Evolutionary conservation across 2,797 vertebrate genomes (phyloP).

Genomic region (Gobionotothen gibberifrons): DNA sequence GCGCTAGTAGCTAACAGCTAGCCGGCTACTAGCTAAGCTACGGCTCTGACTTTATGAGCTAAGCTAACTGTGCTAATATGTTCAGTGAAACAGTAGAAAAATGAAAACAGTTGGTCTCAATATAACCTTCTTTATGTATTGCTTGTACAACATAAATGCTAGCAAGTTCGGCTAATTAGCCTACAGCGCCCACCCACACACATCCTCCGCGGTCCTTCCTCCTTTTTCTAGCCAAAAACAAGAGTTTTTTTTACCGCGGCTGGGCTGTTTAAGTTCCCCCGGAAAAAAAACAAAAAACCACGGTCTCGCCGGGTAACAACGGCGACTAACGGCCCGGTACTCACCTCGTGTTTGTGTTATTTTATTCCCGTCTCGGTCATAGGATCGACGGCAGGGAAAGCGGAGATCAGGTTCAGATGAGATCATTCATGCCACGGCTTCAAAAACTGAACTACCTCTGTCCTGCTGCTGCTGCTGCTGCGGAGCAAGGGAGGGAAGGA

Average conservation of each 20-base stretch:
- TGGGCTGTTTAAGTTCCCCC: conserved; percentile 48
- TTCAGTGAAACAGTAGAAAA: conserved; percentile 9
- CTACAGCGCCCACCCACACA: conserved; percentile 66
- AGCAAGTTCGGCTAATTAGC: conserved; percentile 61
- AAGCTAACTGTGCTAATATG: conserved; percentile 33
- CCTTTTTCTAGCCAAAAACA: conserved; percentile 70
- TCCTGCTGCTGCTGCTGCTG: conserved; percentile 65
- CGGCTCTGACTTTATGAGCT: conserved; percentile 24
- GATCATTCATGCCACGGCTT: conserved; percentile 87
- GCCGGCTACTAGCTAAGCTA: conserved; percentile 47
- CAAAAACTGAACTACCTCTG: conserved; percentile 76
- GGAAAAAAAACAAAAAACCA: conserved; percentile 34
- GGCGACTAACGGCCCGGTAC: conserved; percentile 23
- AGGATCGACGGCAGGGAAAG: conserved; percentile 80
- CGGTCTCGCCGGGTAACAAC: conserved; percentile 9
- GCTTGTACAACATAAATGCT: not conserved
- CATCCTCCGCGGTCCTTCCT: conserved; percentile 72
- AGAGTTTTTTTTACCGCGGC: conserved; percentile 61
- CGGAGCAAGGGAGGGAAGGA: conserved; percentile 54
- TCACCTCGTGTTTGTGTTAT: conserved; percentile 80
- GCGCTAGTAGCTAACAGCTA: conserved; percentile 76
- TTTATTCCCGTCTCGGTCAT: conserved; percentile 82
- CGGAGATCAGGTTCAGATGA: conserved; percentile 82
- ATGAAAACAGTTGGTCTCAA: not conserved
- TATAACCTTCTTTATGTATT: not conserved